phyloP scores from a whole-genome alignment of 2,113 vertebrate genomes.

The Salvelinus sp. region DNA sequence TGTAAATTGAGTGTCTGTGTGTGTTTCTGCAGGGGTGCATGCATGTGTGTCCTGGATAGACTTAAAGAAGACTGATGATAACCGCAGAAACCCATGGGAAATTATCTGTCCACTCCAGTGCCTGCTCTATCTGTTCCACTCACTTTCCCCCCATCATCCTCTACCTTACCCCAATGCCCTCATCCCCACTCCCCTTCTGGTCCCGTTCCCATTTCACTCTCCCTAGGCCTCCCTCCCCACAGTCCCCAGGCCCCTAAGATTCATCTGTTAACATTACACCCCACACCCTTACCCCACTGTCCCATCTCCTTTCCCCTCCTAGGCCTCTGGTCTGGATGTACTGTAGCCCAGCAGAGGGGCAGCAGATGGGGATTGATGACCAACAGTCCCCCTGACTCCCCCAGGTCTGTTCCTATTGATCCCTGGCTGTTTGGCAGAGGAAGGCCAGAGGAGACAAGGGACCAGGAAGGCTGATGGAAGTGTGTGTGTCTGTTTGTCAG shows the following conservation, averaged over 20 bases:
- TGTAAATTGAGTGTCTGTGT: not conserved
- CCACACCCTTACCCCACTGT: not conserved
- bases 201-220: not conserved
- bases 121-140: not conserved
- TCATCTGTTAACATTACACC: not conserved
- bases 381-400: not conserved
- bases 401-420: slow-evolving; percentile 19
- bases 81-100: not conserved
- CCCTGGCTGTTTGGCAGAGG: not conserved
- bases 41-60: not conserved
- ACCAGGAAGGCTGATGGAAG: slow-evolving; percentile 36
- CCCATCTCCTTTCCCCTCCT: not conserved
- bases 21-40: slow-evolving; percentile 27
- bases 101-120: not conserved
- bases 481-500: no score
- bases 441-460: slow-evolving; percentile 20
- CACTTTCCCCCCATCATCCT: not conserved
- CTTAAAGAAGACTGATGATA: not conserved
- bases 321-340: not conserved
- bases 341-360: not conserved
- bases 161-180: not conserved
- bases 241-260: no score
- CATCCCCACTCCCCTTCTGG: not conserved
- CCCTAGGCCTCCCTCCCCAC: no score
- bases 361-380: slow-evolving; percentile 27